Base-by-base conservation (phyloP, 2,888 invertebrate genomes). In the Rutpela maculata region DNA sequence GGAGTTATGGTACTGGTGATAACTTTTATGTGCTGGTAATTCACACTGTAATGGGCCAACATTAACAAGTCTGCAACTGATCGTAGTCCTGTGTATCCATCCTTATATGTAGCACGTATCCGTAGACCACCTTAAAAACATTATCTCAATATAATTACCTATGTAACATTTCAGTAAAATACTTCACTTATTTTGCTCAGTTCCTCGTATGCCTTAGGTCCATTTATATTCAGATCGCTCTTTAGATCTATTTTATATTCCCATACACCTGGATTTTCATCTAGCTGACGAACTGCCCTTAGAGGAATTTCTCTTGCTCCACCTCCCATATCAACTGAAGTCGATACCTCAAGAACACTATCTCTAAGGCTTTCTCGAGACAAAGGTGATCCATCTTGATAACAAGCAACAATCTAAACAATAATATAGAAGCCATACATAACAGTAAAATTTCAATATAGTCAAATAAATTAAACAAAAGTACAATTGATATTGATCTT, bases 361-460 rank as follows among this genome's bases (percentile, higher is more conserved):
- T 92, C 92, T 0, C 89, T 87, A 57, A 97, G 90, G 74, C 94
- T 93, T 85, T 94, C 92, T 2, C 88, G 83, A 22, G 94, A 92
- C 22, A 98, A 90, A 0, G 94, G 94, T 0, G 98, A 97, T 1
- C 97, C 96, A 89, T 99, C 98, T 88, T 97, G 96, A 90, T 96
- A 97, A 1, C 97, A 96, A 0, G 97, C 96, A 11, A 95, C 95
- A 87, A 98, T 91, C 93, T 96, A 89, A 1, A 76, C 78, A 60
- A 63, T 73, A 71, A 75, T 18, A 73, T 31, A 6, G 26, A 66
- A 35, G 43, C 60, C 0, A n/a, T n/a, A n/a, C n/a, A n/a, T n/a
- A n/a, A n/a, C n/a, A n/a, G n/a, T n/a, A n/a, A n/a, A n/a, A n/a
- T n/a, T n/a, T n/a, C n/a, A n/a, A n/a, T n/a, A n/a, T n/a, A n/a